A percentile compares a stretch with the other conserved stretches of the same genome.
phyloP scores from a whole-genome alignment of 1,140 invertebrate species.

The Meloidogyne hapla region DNA sequence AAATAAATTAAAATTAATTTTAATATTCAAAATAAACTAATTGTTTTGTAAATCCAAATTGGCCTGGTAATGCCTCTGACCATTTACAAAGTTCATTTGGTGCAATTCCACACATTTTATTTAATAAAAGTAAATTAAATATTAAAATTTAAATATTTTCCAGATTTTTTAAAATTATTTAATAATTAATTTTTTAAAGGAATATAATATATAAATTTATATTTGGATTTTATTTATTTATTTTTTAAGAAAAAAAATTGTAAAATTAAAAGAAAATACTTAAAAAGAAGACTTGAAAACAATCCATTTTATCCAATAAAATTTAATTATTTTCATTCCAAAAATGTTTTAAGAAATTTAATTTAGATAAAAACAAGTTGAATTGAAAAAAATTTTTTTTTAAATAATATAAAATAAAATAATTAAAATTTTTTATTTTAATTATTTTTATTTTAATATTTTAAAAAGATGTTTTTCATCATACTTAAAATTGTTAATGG shows the following conservation, averaged over 20 bases:
- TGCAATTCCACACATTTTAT: conserved; percentile 39
- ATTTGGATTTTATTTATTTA: too few relatives aligned
- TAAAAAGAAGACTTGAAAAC: not conserved
- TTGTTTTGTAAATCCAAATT: conserved; percentile 63
- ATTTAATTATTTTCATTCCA: not conserved
- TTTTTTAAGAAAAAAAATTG: not conserved
- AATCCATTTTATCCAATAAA: conserved; percentile 13
- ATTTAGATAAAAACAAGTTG: not conserved
- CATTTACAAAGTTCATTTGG: conserved; percentile 52
- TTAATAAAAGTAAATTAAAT: not conserved
- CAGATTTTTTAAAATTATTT: not conserved
- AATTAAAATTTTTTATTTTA: too few relatives aligned
- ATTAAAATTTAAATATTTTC: too few relatives aligned
- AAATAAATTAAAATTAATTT: not conserved
- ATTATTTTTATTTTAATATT: too few relatives aligned
- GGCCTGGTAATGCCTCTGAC: conserved; percentile 59
- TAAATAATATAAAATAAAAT: too few relatives aligned
- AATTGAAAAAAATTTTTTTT: not conserved
- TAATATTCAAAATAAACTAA: conserved; percentile 42
- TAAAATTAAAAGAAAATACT: not conserved
- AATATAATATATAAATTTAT: not conserved
- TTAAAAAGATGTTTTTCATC: too few relatives aligned
- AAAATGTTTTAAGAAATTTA: not conserved
- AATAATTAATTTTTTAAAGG: not conserved
- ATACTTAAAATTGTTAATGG: too few relatives aligned